Evolutionary conservation across 2,888 invertebrate species (phyloP).

Genomic region (Sericinus montela): DNA sequence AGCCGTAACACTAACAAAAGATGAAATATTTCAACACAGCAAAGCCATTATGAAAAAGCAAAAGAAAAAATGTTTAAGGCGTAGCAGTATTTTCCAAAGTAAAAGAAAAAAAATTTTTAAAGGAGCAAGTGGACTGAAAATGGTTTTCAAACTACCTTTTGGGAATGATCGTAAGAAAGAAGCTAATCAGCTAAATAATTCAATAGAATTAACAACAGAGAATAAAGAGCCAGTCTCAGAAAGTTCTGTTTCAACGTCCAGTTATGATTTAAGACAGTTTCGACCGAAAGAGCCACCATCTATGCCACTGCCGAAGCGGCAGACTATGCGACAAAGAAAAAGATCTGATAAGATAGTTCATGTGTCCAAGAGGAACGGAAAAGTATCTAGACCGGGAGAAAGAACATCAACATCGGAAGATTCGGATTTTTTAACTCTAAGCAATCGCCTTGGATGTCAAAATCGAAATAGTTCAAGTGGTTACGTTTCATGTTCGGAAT

Average conservation of each 20-base stretch:
- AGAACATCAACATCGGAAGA: conserved; percentile 82
- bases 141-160: conserved; percentile 82
- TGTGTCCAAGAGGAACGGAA: conserved; percentile 63
- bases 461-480: conserved; percentile 83
- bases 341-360: conserved; percentile 61
- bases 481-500: conserved; percentile 93
- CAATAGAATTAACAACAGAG: conserved; percentile 41
- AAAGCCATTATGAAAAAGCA: conserved; percentile 94
- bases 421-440: conserved; percentile 78
- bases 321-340: conserved; percentile 59
- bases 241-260: conserved; percentile 81
- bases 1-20: conserved; percentile 93
- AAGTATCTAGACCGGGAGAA: conserved; percentile 73
- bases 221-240: conserved; percentile 66
- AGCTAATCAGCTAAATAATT: conserved; percentile 36
- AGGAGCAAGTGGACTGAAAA: conserved; percentile 79
- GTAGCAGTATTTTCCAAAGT: conserved; percentile 76
- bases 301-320: conserved; percentile 60
- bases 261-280: conserved; percentile 81
- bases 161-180: conserved; percentile 67
- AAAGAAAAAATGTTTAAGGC: conserved; percentile 83
- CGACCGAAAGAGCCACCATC: conserved; percentile 73
- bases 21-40: conserved; percentile 93
- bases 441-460: conserved; percentile 79
- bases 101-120: conserved; percentile 80